phyloP scores from a whole-genome alignment of 2,797 vertebrate species.

The Remorina albescens region DNA sequence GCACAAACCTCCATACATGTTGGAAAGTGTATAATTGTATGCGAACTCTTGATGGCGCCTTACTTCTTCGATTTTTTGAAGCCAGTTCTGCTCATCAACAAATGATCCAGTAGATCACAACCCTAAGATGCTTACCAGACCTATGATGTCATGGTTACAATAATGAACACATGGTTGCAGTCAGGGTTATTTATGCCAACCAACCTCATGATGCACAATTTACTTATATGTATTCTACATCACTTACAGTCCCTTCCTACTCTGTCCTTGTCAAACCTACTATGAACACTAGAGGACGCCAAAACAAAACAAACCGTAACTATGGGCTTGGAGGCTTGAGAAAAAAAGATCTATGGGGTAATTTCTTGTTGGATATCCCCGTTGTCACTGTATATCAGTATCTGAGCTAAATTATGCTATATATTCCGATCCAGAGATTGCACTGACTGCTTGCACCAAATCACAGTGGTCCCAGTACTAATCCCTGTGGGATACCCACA shows the following conservation, averaged over 20 bases:
- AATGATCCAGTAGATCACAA: neutral
- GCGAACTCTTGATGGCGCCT: neutral
- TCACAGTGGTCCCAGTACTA: neutral
- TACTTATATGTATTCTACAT: too few relatives aligned
- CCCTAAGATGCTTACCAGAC: neutral
- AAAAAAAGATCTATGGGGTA: neutral
- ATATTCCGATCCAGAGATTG: neutral
- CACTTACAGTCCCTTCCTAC: neutral
- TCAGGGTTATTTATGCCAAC: neutral
- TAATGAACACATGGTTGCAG: neutral
- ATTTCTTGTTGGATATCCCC: neutral
- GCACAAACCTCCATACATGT: neutral
- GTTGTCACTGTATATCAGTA: neutral
- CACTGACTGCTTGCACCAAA: neutral
- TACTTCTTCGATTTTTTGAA: constrained; percentile 4
- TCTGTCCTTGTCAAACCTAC: neutral
- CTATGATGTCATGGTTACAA: neutral
- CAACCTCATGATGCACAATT: neutral
- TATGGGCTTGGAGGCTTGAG: neutral
- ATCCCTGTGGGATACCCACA: neutral
- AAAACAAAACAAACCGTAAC: neutral
- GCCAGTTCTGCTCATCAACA: constrained; percentile 12
- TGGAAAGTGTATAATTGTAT: neutral
- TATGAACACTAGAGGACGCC: neutral
- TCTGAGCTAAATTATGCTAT: neutral